phyloP scores from a whole-genome alignment of 2,888 invertebrate genomes.

The Limenitis camilla region DNA sequence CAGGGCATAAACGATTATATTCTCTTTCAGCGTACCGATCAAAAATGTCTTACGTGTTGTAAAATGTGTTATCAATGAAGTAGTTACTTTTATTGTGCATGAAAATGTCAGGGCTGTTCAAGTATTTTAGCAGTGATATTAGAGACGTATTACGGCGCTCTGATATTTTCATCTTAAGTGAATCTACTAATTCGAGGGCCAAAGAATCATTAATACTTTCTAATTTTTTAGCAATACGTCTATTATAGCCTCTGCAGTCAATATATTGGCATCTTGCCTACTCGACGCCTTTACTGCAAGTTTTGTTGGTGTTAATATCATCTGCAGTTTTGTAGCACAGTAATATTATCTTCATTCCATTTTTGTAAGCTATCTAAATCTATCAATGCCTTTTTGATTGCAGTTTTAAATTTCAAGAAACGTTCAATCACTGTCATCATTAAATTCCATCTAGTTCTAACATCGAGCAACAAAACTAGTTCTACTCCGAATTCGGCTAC shows the following conservation, averaged over 20 bases:
- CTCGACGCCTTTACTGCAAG: slow-evolving; percentile 20
- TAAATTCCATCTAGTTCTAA: neutral
- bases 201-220: slow-evolving; percentile 16
- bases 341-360: neutral
- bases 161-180: slow-evolving; percentile 21
- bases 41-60: neutral
- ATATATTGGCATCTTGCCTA: slow-evolving; percentile 19
- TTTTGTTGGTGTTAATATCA: neutral
- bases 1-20: neutral
- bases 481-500: neutral
- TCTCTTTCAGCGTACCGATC: neutral
- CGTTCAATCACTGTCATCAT: neutral
- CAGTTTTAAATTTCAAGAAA: neutral
- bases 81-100: neutral
- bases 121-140: slow-evolving; percentile 21
- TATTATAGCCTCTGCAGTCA: slow-evolving; percentile 9
- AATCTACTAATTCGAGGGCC: slow-evolving; percentile 21
- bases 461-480: neutral
- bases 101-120: slow-evolving; percentile 17
- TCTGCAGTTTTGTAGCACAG: neutral
- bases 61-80: neutral
- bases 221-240: neutral
- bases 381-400: neutral
- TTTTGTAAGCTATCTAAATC: neutral
- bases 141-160: slow-evolving; percentile 19